phyloP scores from a whole-genome alignment of 2,113 vertebrate genomes.

The Orycteropus afer region DNA sequence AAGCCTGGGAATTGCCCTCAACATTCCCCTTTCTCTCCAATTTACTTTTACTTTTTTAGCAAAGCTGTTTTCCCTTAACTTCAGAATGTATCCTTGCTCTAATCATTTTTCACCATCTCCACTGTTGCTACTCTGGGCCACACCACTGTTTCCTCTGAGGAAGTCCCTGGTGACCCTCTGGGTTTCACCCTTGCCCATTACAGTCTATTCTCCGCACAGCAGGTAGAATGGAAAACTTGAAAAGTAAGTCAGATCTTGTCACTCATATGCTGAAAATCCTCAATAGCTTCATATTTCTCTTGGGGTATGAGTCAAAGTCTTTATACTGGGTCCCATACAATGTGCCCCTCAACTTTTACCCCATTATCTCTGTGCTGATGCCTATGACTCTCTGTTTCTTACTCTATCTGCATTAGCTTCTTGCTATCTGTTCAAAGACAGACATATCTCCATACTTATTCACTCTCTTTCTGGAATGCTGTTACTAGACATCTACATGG shows the following conservation, averaged over 20 bases:
- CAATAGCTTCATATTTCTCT: neutral
- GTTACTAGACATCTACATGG: neutral
- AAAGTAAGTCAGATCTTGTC: neutral
- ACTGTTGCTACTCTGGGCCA: neutral
- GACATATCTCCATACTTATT: neutral
- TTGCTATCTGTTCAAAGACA: neutral
- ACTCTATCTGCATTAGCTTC: too few relatives aligned
- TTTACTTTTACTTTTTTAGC: neutral
- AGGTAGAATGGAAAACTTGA: neutral
- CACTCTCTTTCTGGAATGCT: neutral
- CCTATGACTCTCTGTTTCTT: neutral
- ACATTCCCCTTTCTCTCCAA: neutral
- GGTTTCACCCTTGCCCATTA: neutral
- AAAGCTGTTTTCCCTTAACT: neutral
- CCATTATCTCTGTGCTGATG: neutral
- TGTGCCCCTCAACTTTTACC: accelerated
- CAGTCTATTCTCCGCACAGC: too few relatives aligned
- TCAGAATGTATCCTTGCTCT: neutral
- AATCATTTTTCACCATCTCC: neutral
- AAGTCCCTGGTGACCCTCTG: neutral
- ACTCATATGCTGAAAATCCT: neutral
- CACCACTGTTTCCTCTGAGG: neutral
- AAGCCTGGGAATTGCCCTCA: neutral
- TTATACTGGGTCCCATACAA: neutral
- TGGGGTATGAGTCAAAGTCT: neutral